A percentile compares a stretch with the other conserved stretches of the same genome.
These are phyloP conservation scores for Gasterosteus aculeatus DNA, from an alignment of 2,113 vertebrate species.

Conservation along the genomic window DNA sequence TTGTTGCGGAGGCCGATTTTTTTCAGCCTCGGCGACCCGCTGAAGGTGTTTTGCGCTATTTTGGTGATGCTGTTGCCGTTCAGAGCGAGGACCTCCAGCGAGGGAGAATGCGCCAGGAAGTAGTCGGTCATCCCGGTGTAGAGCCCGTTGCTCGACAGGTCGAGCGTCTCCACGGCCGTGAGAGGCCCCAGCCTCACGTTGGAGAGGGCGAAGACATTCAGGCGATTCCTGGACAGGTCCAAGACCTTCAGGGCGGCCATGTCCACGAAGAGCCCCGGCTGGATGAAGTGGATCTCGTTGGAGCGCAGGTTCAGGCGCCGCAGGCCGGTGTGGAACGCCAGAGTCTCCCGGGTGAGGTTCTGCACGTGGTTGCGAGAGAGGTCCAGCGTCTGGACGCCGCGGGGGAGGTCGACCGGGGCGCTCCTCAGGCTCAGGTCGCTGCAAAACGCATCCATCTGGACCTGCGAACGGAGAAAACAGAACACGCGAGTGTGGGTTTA, in stretches of 20 bases:
- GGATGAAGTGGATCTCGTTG: constrained; percentile 89
- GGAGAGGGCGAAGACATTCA: constrained; percentile 79
- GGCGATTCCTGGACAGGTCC: constrained; percentile 87
- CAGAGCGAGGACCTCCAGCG: constrained; percentile 85
- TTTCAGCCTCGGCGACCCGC: constrained; percentile 74
- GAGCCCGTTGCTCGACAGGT: constrained; percentile 90
- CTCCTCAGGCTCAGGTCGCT: constrained; percentile 80
- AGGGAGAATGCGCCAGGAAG: constrained; percentile 85
- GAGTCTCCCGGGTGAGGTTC: constrained; percentile 80
- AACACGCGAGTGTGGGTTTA: constrained; percentile 37
- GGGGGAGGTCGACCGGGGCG: constrained; percentile 81
- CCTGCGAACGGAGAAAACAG: constrained; percentile 73
- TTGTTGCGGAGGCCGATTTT: constrained; percentile 91
- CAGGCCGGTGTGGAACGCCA: constrained; percentile 79
- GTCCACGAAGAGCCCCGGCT: constrained; percentile 83
- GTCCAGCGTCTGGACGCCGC: constrained; percentile 82
- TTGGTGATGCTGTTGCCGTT: constrained; percentile 90
- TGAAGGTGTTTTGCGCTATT: constrained; percentile 83
- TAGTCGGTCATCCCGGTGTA: constrained; percentile 86
- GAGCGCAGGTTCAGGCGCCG: constrained; percentile 85
- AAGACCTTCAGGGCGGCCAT: constrained; percentile 85
- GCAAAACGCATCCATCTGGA: constrained; percentile 84
- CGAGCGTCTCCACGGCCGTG: constrained; percentile 81
- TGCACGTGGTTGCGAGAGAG: constrained; percentile 88
- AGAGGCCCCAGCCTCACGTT: constrained; percentile 80